Percentiles rank a stretch among this genome's conserved stretches.
These are phyloP conservation scores for Athrips mouffetella DNA, from an alignment of 2,888 invertebrate species.

Conservation along the genomic window DNA sequence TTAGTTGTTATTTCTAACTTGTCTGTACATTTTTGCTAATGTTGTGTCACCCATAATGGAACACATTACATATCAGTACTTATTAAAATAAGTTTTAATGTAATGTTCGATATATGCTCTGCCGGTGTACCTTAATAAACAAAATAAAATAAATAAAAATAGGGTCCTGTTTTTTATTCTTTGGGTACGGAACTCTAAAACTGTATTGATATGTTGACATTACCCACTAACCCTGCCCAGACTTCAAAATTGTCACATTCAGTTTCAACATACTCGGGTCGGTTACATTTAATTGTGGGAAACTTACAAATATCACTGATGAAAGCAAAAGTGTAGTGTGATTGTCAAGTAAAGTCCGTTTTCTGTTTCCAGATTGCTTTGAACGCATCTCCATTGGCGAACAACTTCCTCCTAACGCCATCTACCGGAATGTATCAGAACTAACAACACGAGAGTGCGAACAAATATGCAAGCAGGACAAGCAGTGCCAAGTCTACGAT, in stretches of 20 bases:
- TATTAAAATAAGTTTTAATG: no score
- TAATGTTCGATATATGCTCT: no score
- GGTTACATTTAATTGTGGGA: neutral
- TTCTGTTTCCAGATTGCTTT: slow-evolving; percentile 77
- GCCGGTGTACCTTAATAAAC: no score
- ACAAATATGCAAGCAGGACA: slow-evolving; percentile 80
- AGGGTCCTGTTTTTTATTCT: no score
- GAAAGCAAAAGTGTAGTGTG: neutral
- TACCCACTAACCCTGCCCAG: neutral
- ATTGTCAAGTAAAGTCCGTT: neutral
- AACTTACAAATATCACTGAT: neutral
- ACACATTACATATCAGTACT: no score
- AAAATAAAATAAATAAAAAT: no score
- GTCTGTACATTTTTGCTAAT: no score
- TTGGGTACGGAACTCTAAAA: no score
- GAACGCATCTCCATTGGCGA: slow-evolving; percentile 81
- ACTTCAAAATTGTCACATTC: neutral
- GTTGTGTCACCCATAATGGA: no score
- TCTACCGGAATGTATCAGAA: slow-evolving; percentile 79
- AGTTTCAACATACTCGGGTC: neutral
- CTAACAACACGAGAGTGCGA: slow-evolving; percentile 80
- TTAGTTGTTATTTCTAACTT: no score
- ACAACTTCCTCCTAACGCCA: slow-evolving; percentile 76
- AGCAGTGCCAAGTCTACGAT: slow-evolving; percentile 80
- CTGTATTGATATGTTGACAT: no score